Evolutionary conservation across 2,113 vertebrate species (phyloP).

Genomic region (Neoarius graeffei): DNA sequence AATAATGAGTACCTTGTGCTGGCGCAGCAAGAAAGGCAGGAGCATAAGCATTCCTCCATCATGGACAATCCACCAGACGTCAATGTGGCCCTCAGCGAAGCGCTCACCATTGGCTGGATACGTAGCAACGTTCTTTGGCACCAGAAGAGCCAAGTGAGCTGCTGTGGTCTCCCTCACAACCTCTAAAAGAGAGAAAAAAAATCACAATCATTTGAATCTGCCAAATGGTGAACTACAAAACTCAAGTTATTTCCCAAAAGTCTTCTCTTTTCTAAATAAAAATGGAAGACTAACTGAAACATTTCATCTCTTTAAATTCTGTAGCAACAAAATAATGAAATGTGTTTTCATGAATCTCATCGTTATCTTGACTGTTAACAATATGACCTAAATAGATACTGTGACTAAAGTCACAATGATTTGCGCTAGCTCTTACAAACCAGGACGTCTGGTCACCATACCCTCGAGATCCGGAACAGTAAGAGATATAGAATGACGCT

Average conservation of each 20-base stretch:
- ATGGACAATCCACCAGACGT: conserved; percentile 98
- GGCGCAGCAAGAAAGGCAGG: conserved; percentile 94
- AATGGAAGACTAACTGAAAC: neutral
- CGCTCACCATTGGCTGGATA: conserved; percentile 95
- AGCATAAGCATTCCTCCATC: conserved; percentile 98
- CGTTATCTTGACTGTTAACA: neutral
- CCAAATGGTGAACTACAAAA: neutral
- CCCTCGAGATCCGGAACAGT: too few relatives aligned
- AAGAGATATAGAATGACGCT: too few relatives aligned
- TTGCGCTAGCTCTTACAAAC: too few relatives aligned
- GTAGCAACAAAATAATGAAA: neutral
- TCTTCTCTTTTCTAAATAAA: neutral
- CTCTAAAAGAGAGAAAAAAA: conserved; percentile 72
- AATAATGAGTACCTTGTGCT: conserved; percentile 85
- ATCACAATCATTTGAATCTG: too few relatives aligned
- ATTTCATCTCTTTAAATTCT: neutral
- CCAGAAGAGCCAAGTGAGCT: conserved; percentile 88
- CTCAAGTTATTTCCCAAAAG: neutral
- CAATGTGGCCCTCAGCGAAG: conserved; percentile 94
- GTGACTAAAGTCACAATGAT: too few relatives aligned
- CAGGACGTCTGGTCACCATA: too few relatives aligned
- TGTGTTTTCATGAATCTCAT: neutral
- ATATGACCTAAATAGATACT: neutral
- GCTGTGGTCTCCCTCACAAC: conserved; percentile 93
- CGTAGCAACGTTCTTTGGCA: conserved; percentile 92